phyloP scores from a whole-genome alignment of 2,797 vertebrate species.

The Agapornis canus region DNA sequence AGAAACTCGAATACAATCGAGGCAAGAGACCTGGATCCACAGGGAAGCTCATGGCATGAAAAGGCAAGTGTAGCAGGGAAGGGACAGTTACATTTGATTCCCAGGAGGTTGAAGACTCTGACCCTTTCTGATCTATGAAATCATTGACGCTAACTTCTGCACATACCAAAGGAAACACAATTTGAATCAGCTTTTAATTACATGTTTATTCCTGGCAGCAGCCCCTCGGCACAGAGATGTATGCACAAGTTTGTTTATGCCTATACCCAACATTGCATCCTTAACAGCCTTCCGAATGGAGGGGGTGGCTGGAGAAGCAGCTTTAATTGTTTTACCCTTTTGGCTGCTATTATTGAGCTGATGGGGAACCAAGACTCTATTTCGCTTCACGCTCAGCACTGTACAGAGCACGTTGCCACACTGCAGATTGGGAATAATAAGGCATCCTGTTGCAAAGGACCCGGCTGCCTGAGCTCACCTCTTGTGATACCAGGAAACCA shows the following conservation, averaged over 20 bases:
- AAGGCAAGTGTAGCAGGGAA: fast-evolving
- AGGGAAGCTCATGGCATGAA: neutral
- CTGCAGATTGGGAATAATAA: neutral
- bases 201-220: conserved; percentile 53
- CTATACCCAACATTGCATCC: neutral
- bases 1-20: fast-evolving
- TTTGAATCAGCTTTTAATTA: conserved; percentile 41
- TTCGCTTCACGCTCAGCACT: neutral
- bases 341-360: conserved; percentile 10
- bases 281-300: neutral
- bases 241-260: neutral
- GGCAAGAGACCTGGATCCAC: neutral
- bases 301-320: neutral
- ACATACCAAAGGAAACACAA: neutral
- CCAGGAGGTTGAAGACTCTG: neutral
- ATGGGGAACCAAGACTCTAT: conserved; percentile 2
- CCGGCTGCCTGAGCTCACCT: neutral
- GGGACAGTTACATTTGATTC: neutral
- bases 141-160: neutral
- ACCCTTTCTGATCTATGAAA: neutral
- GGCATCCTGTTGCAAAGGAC: neutral
- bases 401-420: neutral
- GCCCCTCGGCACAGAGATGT: neutral
- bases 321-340: neutral
- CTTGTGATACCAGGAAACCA: fast-evolving